A percentile compares a stretch with the other conserved stretches of the same genome.
These are phyloP conservation scores for Paramuricea clavata DNA, from an alignment of 92 coral and sea anemone genomes.

Conservation along the genomic window DNA sequence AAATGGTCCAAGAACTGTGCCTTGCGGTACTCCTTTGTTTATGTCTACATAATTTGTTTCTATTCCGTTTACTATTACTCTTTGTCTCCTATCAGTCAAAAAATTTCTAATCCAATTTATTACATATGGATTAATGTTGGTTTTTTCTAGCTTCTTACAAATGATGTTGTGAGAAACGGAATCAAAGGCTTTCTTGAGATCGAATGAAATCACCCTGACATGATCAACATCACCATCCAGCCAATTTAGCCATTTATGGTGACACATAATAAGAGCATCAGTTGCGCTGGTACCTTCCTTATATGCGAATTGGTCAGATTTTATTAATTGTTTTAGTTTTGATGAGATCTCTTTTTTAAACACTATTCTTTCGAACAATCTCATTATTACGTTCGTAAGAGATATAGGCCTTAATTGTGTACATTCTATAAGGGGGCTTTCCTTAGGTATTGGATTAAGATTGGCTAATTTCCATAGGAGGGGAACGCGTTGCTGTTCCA, in stretches of 20 bases:
- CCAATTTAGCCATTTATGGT: no score
- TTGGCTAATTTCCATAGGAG: slow-evolving; percentile 58
- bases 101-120: slow-evolving; percentile 33
- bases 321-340: not conserved
- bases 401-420: slow-evolving; percentile 67
- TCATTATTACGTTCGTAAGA: slow-evolving; percentile 62
- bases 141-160: slow-evolving; percentile 11
- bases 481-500: slow-evolving; percentile 54
- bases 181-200: slow-evolving; percentile 42
- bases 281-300: no score
- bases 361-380: slow-evolving; percentile 62
- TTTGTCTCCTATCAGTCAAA: slow-evolving; percentile 36
- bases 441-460: slow-evolving; percentile 52
- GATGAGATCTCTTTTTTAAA: not conserved
- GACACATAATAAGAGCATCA: no score
- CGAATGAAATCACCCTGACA: slow-evolving; percentile 32
- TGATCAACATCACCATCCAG: not conserved
- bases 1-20: no score
- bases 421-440: slow-evolving; percentile 26
- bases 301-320: not conserved
- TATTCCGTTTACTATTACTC: slow-evolving; percentile 45
- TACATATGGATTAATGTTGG: slow-evolving; percentile 37
- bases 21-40: no score
- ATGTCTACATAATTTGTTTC: no score
- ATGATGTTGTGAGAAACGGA: slow-evolving; percentile 25